Percentiles rank a stretch among this genome's conserved stretches.
Evolutionary conservation across 2,888 invertebrate species (phyloP).

Genomic region (Plagiodera versicolora): DNA sequence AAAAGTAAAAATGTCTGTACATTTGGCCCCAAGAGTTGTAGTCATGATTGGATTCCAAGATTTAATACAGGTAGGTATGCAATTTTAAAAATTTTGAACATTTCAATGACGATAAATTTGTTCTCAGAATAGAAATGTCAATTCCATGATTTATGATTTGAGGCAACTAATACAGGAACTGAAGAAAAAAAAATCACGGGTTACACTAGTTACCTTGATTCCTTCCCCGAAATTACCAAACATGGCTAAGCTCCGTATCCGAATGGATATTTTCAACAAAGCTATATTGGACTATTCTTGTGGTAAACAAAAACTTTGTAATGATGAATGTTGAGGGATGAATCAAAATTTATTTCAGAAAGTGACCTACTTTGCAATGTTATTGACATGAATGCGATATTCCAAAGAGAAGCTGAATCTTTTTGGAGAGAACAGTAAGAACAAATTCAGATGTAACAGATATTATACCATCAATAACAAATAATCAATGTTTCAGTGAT

Average conservation of each 20-base stretch:
- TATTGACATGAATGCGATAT: conserved; percentile 43
- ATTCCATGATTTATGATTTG: conserved; percentile 41
- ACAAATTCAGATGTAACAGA: neutral
- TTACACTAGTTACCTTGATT: conserved; percentile 41
- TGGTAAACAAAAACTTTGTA: conserved; percentile 24
- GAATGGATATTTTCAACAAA: conserved; percentile 42
- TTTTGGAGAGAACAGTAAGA: conserved; percentile 43
- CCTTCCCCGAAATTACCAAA: conserved; percentile 40
- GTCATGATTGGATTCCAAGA: conserved; percentile 44
- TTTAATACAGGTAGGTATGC: conserved; percentile 33
- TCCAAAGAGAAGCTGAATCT: conserved; percentile 35
- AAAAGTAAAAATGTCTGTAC: conserved; percentile 33
- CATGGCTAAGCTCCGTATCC: conserved; percentile 26
- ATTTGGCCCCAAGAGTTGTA: conserved; percentile 43
- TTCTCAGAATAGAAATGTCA: conserved; percentile 38
- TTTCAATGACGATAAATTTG: neutral
- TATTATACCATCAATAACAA: neutral
- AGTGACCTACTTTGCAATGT: conserved; percentile 38
- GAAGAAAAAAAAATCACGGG: conserved; percentile 38
- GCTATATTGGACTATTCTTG: conserved; percentile 41
- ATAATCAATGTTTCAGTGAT: conserved; percentile 38
- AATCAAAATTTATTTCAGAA: conserved; percentile 25
- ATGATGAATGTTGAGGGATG: neutral
- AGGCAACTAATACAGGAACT: conserved; percentile 37
- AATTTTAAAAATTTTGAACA: neutral